These are phyloP conservation scores for Ceyx cyanopectus DNA, from an alignment of 2,113 vertebrate genomes.

Conservation along the genomic window DNA sequence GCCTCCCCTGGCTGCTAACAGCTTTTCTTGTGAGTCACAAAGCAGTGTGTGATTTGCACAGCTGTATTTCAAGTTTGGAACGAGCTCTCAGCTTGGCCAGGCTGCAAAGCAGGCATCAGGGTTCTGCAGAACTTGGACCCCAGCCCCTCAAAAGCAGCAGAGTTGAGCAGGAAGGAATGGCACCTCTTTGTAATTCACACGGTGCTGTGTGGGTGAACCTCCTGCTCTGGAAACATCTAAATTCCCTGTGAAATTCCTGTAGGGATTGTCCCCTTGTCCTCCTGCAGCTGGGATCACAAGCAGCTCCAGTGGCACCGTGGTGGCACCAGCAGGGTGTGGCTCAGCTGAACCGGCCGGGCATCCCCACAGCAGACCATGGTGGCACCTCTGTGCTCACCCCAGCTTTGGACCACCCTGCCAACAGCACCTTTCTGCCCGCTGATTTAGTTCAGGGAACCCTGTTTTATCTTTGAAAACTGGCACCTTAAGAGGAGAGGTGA, in stretches of 20 bases:
- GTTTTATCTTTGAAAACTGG: neutral
- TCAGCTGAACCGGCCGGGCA: neutral
- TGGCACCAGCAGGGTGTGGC: neutral
- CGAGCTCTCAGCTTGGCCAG: neutral
- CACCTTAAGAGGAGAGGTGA: neutral
- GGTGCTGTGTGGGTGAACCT: neutral
- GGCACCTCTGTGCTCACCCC: accelerated
- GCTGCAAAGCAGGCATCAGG: neutral
- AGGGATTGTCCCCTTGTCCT: neutral
- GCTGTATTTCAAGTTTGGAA: neutral
- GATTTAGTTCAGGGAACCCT: neutral
- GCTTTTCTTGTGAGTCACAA: neutral
- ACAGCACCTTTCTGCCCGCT: neutral
- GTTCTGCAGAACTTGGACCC: neutral
- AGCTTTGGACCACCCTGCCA: accelerated
- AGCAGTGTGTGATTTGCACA: neutral
- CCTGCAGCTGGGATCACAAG: neutral
- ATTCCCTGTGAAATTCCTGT: neutral
- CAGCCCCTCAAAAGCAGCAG: neutral
- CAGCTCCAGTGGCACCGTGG: no score
- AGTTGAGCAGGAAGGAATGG: neutral
- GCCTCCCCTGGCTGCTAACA: neutral
- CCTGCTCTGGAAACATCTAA: neutral
- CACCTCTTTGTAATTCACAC: neutral
- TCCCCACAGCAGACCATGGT: neutral